phyloP scores from a whole-genome alignment of 2,113 vertebrate species.

The Cettia cetti region DNA sequence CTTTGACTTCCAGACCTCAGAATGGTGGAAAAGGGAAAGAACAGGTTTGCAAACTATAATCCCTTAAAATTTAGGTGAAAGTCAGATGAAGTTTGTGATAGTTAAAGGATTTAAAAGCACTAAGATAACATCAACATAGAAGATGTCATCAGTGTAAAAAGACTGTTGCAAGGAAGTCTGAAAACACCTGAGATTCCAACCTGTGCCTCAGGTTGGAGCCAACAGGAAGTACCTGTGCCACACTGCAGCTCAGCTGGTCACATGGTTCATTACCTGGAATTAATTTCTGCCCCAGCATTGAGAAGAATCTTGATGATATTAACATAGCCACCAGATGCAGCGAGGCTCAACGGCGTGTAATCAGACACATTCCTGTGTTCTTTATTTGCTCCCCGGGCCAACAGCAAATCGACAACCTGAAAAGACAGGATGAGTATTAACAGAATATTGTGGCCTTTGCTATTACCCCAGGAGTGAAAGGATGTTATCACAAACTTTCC shows the following conservation, averaged over 20 bases:
- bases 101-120: background rate
- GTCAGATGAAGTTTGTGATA: background rate
- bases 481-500: background rate
- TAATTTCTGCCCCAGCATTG: constrained; percentile 97
- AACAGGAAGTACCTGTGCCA: background rate
- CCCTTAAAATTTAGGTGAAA: background rate
- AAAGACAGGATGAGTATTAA: background rate
- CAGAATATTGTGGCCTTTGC: background rate
- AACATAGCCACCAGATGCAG: constrained; percentile 97
- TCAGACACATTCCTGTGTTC: constrained; percentile 98
- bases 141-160: background rate
- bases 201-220: background rate
- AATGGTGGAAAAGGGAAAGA: background rate
- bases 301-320: constrained; percentile 99
- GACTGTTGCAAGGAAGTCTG: background rate
- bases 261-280: constrained; percentile 84
- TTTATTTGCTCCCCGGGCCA: constrained; percentile 97
- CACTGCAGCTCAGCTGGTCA: background rate
- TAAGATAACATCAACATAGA: background rate
- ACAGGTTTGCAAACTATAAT: background rate
- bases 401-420: constrained; percentile 94
- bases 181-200: background rate
- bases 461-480: background rate
- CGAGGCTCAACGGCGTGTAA: constrained; percentile 96
- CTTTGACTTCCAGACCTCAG: background rate